A percentile compares a stretch with the other conserved stretches of the same genome.
Conservation (phyloP, 1,140 invertebrate species). For the Hycleus cichorii region DNA sequence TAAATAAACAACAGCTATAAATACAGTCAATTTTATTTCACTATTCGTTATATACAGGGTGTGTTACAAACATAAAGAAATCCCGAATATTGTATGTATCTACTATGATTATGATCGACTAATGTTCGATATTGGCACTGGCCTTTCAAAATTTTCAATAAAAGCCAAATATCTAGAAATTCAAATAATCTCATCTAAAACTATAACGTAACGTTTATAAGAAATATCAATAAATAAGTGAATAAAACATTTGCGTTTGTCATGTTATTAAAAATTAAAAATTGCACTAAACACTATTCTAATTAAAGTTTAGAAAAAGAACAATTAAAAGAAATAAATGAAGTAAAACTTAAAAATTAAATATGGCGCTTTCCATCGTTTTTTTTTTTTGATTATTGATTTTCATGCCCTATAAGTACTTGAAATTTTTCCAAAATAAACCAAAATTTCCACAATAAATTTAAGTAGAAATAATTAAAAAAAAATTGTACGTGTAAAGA, state of each 20-base stretch:
- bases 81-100: constrained; percentile 11
- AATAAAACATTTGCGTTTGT: constrained; percentile 11
- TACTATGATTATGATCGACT: constrained; percentile 15
- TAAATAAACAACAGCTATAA: constrained; percentile 15
- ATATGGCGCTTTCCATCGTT: constrained; percentile 8
- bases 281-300: constrained; percentile 22
- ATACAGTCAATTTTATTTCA: constrained; percentile 32
- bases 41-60: constrained; percentile 29
- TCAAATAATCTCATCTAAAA: constrained; percentile 9
- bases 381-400: neutral
- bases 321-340: neutral
- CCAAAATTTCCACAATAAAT: too few relatives aligned
- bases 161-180: constrained; percentile 2
- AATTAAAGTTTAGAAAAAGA: constrained; percentile 5
- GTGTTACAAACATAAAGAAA: constrained; percentile 24
- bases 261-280: constrained; percentile 11
- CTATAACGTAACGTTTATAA: constrained; percentile 17
- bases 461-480: neutral
- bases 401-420: too few relatives aligned
- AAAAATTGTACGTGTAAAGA: constrained; percentile 16
- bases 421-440: too few relatives aligned
- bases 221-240: constrained; percentile 20
- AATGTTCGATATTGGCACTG: constrained; percentile 20
- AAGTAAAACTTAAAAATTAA: constrained; percentile 2
- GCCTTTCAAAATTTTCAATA: constrained; percentile 4